These are phyloP conservation scores for Agelastica alni DNA, from an alignment of 2,888 invertebrate genomes.

Conservation along the genomic window DNA sequence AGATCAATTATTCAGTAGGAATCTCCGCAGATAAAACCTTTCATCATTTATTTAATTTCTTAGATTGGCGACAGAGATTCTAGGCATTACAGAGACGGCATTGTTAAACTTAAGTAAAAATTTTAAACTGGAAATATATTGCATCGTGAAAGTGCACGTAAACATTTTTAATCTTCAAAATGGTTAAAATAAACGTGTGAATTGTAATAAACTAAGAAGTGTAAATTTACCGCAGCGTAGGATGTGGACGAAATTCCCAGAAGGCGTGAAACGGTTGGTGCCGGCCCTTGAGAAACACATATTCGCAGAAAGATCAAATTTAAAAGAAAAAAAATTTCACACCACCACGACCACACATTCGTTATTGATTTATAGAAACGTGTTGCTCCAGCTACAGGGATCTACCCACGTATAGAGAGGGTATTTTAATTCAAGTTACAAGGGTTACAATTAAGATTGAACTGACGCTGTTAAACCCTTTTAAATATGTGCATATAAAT, in stretches of 20 bases:
- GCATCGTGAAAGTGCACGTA: no score
- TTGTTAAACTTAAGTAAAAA: background rate
- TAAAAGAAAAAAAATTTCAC: background rate
- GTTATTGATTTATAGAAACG: constrained; percentile 7
- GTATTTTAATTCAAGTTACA: background rate
- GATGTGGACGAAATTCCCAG: no score
- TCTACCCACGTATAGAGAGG: background rate
- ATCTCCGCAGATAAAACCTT: constrained; percentile 9
- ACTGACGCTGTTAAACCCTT: no score
- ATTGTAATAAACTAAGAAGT: no score
- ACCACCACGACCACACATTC: background rate
- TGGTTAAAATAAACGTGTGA: no score
- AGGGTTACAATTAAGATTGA: background rate
- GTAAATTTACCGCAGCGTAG: no score
- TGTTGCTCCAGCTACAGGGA: background rate
- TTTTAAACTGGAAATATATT: no score
- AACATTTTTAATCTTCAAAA: no score
- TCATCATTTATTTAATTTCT: constrained; percentile 11
- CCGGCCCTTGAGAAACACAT: background rate
- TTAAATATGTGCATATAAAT: no score
- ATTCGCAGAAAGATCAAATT: background rate
- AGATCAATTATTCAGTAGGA: constrained; percentile 10
- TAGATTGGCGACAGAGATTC: background rate
- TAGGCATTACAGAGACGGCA: background rate
- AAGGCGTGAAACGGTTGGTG: background rate